Evolutionary conservation across 1,140 invertebrate genomes (phyloP), one percentile per base, ranked within the genome.

Genomic region (Caerostris darwini): DNA sequence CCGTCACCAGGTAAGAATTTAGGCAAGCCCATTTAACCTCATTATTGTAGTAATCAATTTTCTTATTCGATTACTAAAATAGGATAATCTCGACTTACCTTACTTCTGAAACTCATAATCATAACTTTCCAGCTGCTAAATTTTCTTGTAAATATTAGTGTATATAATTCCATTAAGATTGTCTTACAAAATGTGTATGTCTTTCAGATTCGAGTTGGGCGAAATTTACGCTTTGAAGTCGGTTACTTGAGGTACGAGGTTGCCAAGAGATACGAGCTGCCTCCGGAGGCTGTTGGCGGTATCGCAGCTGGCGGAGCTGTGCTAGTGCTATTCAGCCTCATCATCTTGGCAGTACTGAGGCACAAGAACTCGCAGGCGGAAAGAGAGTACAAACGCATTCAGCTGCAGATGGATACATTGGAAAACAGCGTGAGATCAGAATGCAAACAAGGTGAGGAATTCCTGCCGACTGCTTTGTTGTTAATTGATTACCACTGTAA

Each of bases 401-500:
- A 99, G 96, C 99, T 99, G 95, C 99, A 99, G 96, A 99, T 99
- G 98, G 99, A 99, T 95, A 99, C 99, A 17, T 96, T 99, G 82
- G 99, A 99, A 96, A 99, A 98, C 95, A 99, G 99, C 96, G 99
- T 99, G 0, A 97, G 99, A 85, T 98, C 99, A 95, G 99, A 99
- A 96, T 99, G 99, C 96, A 99, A 99, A 96, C 98, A 99, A 97
- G 97, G 97, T 97, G 96, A 95, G 95, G 88, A n/a, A 58, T 64
- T 14, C 5, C 19, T 12, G 34, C 53, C 12, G 34, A 50, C 8
- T 67, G 7, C n/a, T 14, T 53, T 81, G 17, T 4, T 19, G 71
- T 50, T 0, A 34, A 77, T 10, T 77, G 3, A 17, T 77, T 50
- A 19, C 10, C 1, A 3, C 14, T 8, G 3, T 61, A 10, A 0